Conservation (phyloP, 2,113 vertebrate species). For the Entomyzon cyanotis region DNA sequence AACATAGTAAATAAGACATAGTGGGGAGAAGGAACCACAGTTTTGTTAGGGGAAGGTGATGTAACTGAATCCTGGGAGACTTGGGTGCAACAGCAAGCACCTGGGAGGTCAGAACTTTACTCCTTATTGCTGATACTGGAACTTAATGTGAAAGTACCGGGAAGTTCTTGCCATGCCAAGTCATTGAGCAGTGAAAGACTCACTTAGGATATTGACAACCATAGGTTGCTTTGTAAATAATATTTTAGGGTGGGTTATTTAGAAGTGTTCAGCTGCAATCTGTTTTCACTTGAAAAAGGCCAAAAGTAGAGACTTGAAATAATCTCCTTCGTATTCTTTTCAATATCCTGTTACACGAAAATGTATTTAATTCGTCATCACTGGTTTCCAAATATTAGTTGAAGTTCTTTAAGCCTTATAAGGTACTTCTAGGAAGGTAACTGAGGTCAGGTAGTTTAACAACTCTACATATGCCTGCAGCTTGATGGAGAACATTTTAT, state of each 20-base stretch:
- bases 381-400: neutral
- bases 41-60: neutral
- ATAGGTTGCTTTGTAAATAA: neutral
- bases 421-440: neutral
- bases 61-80: neutral
- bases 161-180: neutral
- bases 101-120: neutral
- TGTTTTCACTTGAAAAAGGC: neutral
- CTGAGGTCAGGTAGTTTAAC: neutral
- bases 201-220: neutral
- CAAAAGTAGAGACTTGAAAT: neutral
- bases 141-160: neutral
- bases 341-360: neutral
- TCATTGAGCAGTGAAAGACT: neutral
- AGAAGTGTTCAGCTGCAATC: neutral
- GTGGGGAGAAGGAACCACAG: rapidly evolving
- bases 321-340: neutral
- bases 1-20: neutral
- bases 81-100: neutral
- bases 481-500: neutral
- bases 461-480: neutral
- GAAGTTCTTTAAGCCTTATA: neutral
- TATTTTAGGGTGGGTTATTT: neutral
- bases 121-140: neutral
- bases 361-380: neutral